Evolutionary conservation across 2,888 invertebrate species (phyloP), one percentile per base, ranked within the genome.

Genomic region (Lasioglossum morio): DNA sequence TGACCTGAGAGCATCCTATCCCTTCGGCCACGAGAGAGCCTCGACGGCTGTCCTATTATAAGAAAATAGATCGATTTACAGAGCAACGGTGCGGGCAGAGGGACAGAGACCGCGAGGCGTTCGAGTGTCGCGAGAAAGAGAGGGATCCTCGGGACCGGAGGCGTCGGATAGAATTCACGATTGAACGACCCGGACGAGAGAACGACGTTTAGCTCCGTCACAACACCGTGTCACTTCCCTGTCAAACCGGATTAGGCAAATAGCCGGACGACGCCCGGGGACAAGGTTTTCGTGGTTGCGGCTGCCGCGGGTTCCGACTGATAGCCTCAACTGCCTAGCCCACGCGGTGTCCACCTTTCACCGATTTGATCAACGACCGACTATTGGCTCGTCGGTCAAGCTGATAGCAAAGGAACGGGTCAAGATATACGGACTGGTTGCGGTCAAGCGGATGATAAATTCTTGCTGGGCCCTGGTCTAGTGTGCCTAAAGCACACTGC

Each of bases 181-280:
- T 79, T 72, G 88, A 81, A 76, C 81, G 85, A 66, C 23, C 87
- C 78, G 72, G 85, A 81, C 82, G 80, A 76, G 84, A 77, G 85
- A 77, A 81, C 75, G 79, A 89, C 76, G 90, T 92, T 91, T 91
- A 90, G 88, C 87, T 87, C 89, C 93, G 92, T 92, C 94, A 94
- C 93, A 94, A 93, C 94, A 93, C 86, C 91, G 92, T 93, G 93
- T 93, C 92, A 93, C 92, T 92, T 92, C 86, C 87, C 92, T 93
- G 94, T 94, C 94, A 94, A 92, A 92, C 91, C 91, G 93, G 93
- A 94, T 94, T 94, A 94, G 92, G 92, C 90, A 92, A 92, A 94
- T 92, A 88, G 84, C 81, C 74, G 81, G 82, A 86, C 86, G 89
- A 88, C 74, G 70, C 72, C 66, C 34, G 66, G 85, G 85, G 90